These are phyloP conservation scores for Orestias chungarensis DNA, from an alignment of 2,797 vertebrate genomes.

Conservation along the genomic window DNA sequence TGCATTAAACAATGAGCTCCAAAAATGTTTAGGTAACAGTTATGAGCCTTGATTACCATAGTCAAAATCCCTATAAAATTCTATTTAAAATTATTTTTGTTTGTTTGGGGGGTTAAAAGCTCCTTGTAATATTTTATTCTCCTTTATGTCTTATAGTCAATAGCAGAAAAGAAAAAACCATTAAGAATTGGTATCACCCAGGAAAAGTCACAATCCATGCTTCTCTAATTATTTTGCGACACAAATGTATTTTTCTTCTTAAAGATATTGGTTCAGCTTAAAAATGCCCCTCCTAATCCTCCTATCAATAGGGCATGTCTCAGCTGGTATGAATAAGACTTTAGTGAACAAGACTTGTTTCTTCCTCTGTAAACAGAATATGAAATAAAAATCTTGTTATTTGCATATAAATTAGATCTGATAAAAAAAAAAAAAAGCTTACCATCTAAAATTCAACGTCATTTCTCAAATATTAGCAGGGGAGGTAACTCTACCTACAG, in stretches of 20 bases:
- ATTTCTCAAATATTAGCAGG: neutral
- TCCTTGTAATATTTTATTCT: too few species aligned
- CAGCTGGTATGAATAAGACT: conserved; percentile 2
- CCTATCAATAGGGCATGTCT: neutral
- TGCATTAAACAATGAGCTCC: neutral
- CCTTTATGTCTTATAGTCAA: neutral
- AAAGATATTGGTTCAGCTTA: neutral
- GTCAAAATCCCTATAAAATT: too few species aligned
- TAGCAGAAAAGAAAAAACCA: too few species aligned
- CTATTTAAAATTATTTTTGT: too few species aligned
- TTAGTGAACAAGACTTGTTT: neutral
- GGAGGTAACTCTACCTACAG: neutral
- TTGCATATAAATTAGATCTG: neutral
- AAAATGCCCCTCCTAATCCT: neutral
- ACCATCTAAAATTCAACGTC: neutral
- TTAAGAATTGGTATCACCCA: too few species aligned
- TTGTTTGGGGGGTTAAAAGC: too few species aligned
- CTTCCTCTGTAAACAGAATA: neutral
- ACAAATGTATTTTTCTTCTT: neutral
- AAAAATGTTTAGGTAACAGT: neutral
- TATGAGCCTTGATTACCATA: neutral
- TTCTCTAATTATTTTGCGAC: neutral
- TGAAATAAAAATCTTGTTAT: neutral
- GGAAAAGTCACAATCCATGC: neutral
- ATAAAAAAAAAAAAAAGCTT: neutral